These are phyloP conservation scores for Drosophila simulans DNA, from an alignment of 1,140 invertebrate species.

Conservation along the genomic window DNA sequence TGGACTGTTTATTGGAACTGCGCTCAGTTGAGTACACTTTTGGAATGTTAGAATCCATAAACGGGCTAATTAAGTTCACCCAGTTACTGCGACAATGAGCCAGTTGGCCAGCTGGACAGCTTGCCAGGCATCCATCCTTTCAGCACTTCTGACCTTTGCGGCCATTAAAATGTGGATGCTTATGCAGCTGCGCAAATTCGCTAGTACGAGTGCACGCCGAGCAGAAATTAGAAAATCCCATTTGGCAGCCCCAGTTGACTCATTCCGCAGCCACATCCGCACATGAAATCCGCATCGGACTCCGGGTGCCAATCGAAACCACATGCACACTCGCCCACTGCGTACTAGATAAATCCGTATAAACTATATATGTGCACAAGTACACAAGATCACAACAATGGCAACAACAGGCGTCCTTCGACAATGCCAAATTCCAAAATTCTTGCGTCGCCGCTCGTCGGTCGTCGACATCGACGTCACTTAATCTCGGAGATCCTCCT, in stretches of 20 bases:
- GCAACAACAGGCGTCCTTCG: constrained; percentile 71
- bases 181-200: constrained; percentile 8
- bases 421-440: constrained; percentile 80
- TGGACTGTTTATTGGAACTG: no score
- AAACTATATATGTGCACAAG: background rate
- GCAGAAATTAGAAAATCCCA: constrained; percentile 37
- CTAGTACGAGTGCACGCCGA: background rate
- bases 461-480: constrained; percentile 77
- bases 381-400: constrained; percentile 22
- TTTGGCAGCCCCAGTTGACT: constrained; percentile 37
- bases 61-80: background rate
- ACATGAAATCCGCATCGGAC: constrained; percentile 6
- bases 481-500: constrained; percentile 26
- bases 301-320: constrained; percentile 8
- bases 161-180: constrained; percentile 7
- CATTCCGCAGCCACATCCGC: constrained; percentile 13
- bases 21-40: no score
- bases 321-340: constrained; percentile 38
- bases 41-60: no score
- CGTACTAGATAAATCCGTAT: constrained; percentile 16
- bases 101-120: no score
- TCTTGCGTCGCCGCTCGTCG: constrained; percentile 74
- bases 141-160: background rate
- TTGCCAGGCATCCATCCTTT: background rate
- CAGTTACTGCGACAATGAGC: background rate